Conservation (phyloP, 2,888 invertebrate species). For the Sphaerophoria taeniata region DNA sequence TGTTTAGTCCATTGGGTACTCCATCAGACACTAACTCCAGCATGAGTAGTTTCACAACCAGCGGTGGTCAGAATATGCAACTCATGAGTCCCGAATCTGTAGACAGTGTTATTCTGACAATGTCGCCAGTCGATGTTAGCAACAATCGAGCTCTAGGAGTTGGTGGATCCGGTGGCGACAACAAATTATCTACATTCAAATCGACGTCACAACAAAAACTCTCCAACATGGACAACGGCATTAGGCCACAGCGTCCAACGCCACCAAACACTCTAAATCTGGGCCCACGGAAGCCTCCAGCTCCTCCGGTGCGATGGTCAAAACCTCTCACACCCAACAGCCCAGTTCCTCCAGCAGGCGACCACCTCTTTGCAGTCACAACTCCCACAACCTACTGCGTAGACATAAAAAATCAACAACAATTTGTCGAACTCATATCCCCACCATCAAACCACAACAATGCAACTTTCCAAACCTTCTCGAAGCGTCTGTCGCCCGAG, state of each 20-base stretch:
- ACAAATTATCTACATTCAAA: conserved; percentile 86
- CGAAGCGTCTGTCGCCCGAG: conserved; percentile 89
- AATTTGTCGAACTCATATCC: conserved; percentile 82
- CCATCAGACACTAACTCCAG: conserved; percentile 89
- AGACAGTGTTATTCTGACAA: conserved; percentile 89
- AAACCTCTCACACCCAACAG: conserved; percentile 87
- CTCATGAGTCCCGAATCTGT: conserved; percentile 85
- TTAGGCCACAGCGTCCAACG: conserved; percentile 89
- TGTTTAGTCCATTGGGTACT: conserved; percentile 83
- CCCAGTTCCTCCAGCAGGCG: conserved; percentile 83
- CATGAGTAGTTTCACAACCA: conserved; percentile 89
- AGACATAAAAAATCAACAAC: conserved; percentile 79
- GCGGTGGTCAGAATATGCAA: conserved; percentile 82
- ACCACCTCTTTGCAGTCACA: conserved; percentile 92
- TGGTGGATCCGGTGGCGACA: conserved; percentile 73
- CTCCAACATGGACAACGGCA: conserved; percentile 82
- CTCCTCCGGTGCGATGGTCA: conserved; percentile 93
- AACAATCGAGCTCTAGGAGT: conserved; percentile 76
- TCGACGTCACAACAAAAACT: conserved; percentile 81
- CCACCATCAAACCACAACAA: conserved; percentile 79
- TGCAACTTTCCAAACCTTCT: conserved; percentile 85
- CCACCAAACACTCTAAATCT: conserved; percentile 93
- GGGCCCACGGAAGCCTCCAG: conserved; percentile 87
- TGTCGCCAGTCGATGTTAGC: conserved; percentile 86
- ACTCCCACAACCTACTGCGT: conserved; percentile 94